Evolutionary conservation across 2,113 vertebrate genomes (phyloP), one percentile per base, ranked within the genome.

Genomic region (Ahaetulla prasina): DNA sequence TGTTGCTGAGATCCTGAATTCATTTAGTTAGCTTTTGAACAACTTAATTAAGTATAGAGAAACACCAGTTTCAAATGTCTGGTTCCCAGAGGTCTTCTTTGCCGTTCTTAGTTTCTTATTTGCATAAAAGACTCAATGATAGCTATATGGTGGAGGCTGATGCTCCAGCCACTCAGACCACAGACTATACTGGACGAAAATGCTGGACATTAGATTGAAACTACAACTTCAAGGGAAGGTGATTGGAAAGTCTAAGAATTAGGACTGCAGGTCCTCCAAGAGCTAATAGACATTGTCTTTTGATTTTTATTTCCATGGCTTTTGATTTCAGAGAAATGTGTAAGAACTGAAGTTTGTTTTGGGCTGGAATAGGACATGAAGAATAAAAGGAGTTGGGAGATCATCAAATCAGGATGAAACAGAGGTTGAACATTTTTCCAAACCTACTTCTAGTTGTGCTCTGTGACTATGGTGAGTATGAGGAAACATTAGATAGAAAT

Each of bases 361-460:
- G 20, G 85, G 90, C 94, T 96, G 96, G 97, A 95, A 93, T 96
- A 95, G 97, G 98, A 98, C 98, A 98, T 99, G 98, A 96, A 97
- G 98, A 98, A 97, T 97, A 96, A 97, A 97, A 97, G 95, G 97
- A 96, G 94, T 95, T 89, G 80, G 97, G 96, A 97, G 97, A 96
- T 96, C 96, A 95, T 93, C n/a, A 96, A 96, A 95, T 98, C 98
- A 99, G 98, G 98, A 99, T 99, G 99, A 98, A 98, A 98, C 98
- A 97, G 96, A 97, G 95, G 95, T 94, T 98, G 97, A 97, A 97
- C 96, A 97, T 97, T 96, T 94, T 98, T 97, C 97, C 97, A 97
- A 98, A 97, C 96, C 95, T 98, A 0, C 96, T 99, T 92, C 96
- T 99, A 95, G 97, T 99, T 95, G 95, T 98, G 54, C 97, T 99